Evolutionary conservation across 2,797 vertebrate genomes (phyloP).

Genomic region (Hoplostethus atlanticus): DNA sequence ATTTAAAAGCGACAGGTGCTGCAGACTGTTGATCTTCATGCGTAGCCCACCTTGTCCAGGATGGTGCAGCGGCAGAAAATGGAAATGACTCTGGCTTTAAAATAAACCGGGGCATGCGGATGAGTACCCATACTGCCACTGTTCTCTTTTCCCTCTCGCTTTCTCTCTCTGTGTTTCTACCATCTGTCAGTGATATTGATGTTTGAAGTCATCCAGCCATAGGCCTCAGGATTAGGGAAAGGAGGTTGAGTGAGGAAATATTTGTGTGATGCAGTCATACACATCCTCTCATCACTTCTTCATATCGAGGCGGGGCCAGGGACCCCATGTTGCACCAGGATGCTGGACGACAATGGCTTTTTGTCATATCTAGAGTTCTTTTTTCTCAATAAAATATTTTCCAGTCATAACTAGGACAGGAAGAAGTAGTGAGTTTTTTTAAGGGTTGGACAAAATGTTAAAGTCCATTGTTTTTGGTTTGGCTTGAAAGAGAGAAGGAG

Average conservation of each 20-base stretch:
- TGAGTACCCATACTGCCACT: conserved; percentile 33
- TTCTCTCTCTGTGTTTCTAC: conserved; percentile 52
- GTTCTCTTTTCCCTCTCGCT: conserved; percentile 16
- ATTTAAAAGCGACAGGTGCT: conserved; percentile 58
- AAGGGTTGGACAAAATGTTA: conserved; percentile 39
- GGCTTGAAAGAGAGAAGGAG: conserved; percentile 61
- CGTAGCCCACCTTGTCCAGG: neutral
- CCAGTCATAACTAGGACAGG: conserved; percentile 39
- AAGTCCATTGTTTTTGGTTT: conserved; percentile 58
- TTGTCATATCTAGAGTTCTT: neutral
- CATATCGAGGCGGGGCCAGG: conserved; percentile 29
- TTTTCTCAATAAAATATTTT: too few species aligned
- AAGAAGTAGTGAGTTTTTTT: conserved; percentile 30
- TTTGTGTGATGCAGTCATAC: conserved; percentile 57
- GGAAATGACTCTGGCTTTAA: conserved; percentile 48
- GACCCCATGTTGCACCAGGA: conserved; percentile 28
- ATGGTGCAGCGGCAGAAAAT: conserved; percentile 17
- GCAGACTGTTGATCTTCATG: neutral
- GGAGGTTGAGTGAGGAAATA: conserved; percentile 58
- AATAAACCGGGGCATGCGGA: conserved; percentile 46
- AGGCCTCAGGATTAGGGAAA: conserved; percentile 56
- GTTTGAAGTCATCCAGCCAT: conserved; percentile 57
- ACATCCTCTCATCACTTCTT: conserved; percentile 61
- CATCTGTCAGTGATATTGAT: conserved; percentile 77
- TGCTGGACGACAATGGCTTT: conserved; percentile 20